phyloP scores from a whole-genome alignment of 2,888 invertebrate genomes.

The Osmoderma eremita region DNA sequence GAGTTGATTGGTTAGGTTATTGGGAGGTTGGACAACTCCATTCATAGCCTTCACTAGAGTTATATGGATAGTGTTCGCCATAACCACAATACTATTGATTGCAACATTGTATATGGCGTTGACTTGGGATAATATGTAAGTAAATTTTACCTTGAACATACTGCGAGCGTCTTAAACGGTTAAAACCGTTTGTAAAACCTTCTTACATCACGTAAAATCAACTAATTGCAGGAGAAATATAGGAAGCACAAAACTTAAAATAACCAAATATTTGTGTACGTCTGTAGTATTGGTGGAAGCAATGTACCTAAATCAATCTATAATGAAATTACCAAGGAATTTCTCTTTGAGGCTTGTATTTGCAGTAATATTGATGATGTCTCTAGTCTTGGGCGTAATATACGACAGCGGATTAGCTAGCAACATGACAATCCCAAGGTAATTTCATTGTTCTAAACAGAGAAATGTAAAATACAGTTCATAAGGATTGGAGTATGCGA shows the following conservation, averaged over 20 bases:
- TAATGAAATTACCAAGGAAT: slow-evolving; percentile 42
- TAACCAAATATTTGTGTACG: neutral
- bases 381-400: slow-evolving; percentile 70
- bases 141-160: neutral
- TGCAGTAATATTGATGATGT: slow-evolving; percentile 63
- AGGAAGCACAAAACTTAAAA: neutral
- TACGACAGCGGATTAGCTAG: slow-evolving; percentile 76
- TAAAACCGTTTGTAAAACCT: too few species aligned
- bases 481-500: too few species aligned
- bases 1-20: slow-evolving; percentile 59
- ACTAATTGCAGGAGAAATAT: slow-evolving; percentile 1
- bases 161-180: too few species aligned
- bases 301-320: slow-evolving; percentile 55
- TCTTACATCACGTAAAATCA: too few species aligned
- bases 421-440: slow-evolving; percentile 73
- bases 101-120: slow-evolving; percentile 5
- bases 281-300: slow-evolving; percentile 37
- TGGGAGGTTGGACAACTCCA: slow-evolving; percentile 72
- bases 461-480: too few species aligned
- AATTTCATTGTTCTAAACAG: slow-evolving; percentile 11
- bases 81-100: slow-evolving; percentile 64
- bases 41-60: slow-evolving; percentile 69
- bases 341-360: slow-evolving; percentile 36
- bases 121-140: slow-evolving; percentile 6
- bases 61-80: slow-evolving; percentile 70